A percentile compares a stretch with the other conserved stretches of the same genome.
Evolutionary conservation across 2,113 vertebrate genomes (phyloP).

Genomic region (Chiloscyllium plagiosum): DNA sequence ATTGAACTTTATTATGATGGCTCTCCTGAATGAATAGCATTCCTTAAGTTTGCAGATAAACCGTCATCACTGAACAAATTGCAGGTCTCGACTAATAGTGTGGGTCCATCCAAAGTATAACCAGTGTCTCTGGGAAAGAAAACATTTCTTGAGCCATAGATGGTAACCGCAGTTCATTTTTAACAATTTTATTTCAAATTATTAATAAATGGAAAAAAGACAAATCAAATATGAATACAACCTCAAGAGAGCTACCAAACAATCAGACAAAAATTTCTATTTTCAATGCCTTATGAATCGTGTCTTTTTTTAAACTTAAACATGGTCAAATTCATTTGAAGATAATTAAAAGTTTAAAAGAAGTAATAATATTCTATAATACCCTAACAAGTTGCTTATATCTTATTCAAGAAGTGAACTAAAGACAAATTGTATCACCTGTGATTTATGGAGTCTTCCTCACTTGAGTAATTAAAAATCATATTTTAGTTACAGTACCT

Average conservation of each 20-base stretch:
- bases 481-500: not conserved
- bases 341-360: not conserved
- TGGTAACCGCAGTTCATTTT: not conserved
- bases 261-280: not conserved
- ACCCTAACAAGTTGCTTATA: not conserved
- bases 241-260: not conserved
- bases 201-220: not conserved
- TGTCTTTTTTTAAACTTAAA: not conserved
- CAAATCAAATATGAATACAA: not conserved
- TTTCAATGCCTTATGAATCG: not conserved
- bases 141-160: not conserved
- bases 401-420: not conserved
- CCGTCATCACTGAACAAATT: not conserved
- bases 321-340: not conserved
- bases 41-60: not conserved
- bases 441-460: not conserved
- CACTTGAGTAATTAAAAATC: too few species aligned
- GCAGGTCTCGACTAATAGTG: not conserved
- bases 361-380: not conserved
- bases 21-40: not conserved
- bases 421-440: not conserved
- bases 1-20: not conserved
- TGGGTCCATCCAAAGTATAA: not conserved
- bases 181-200: not conserved
- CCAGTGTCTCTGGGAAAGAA: not conserved